A percentile compares a stretch with the other conserved stretches of the same genome.
phyloP scores from a whole-genome alignment of 2,888 invertebrate species.

The Dichetophora obliterata region DNA sequence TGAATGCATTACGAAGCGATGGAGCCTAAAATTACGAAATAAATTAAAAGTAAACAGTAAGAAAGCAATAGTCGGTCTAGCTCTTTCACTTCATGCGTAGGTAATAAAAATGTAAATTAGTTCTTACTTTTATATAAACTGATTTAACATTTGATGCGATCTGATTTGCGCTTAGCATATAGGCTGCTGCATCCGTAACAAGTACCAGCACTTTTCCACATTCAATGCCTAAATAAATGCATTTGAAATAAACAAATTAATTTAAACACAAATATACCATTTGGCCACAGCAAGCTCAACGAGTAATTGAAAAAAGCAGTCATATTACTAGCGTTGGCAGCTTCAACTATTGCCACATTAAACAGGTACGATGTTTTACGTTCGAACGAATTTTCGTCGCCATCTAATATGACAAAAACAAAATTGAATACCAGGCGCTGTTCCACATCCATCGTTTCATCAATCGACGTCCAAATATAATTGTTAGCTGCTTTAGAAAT shows the following conservation, averaged over 20 bases:
- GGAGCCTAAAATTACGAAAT: too few relatives aligned
- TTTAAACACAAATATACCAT: not conserved
- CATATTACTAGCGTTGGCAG: not conserved
- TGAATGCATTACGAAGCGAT: not conserved
- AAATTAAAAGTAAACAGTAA: not conserved
- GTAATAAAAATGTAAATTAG: too few relatives aligned
- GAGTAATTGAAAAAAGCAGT: not conserved
- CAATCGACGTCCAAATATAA: too few relatives aligned
- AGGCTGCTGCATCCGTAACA: not conserved
- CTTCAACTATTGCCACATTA: not conserved
- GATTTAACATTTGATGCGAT: too few relatives aligned
- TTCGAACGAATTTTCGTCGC: not conserved
- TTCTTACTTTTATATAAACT: too few relatives aligned
- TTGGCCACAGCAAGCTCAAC: not conserved
- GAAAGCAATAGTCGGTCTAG: too few relatives aligned
- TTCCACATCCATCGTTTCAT: not conserved
- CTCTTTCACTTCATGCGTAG: too few relatives aligned
- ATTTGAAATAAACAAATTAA: too few relatives aligned
- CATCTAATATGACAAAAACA: not conserved
- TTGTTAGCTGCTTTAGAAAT: too few relatives aligned
- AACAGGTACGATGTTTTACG: not conserved
- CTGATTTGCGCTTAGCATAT: not conserved
- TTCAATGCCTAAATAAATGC: not conserved
- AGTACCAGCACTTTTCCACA: not conserved
- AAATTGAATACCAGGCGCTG: not conserved